Evolutionary conservation across 1,140 invertebrate genomes (phyloP), one percentile per base, ranked within the genome.

Genomic region (Bombyx mandarina): DNA sequence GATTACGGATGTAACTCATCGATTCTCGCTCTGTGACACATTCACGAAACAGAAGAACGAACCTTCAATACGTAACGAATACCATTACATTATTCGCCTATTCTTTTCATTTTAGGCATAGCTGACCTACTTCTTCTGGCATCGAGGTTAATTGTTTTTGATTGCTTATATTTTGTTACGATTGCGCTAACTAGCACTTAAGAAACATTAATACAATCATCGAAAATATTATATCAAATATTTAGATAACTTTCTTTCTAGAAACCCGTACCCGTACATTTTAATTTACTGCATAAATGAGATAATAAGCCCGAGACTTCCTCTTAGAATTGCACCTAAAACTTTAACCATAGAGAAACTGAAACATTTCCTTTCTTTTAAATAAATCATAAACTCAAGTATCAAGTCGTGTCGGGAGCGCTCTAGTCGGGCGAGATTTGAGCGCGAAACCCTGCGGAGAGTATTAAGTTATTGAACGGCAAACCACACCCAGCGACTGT

Each of bases 381-480:
- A 51, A 51, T 35, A 51, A 51, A 51, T 35, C 26, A 52, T 63
- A 65, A 65, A 50, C 12, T 9, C 54, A 68, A 77, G 67, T 68
- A 78, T 73, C 81, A 81, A 77, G 63, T 58, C 45, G 8, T 7
- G n/a, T 63, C 54, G 52, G 56, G 65, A 78, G 66, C 67, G 52
- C 62, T 83, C 71, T 56, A 76, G 54, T 49, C 60, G 60, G 73
- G 76, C 71, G 80, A 84, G 83, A 86, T 86, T 86, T 86, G 73
- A 86, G 73, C 81, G 73, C 79, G 83, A 83, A 84, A 84, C 79
- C 81, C 78, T 85, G 82, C 76, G 75, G 71, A 79, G 76, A 79
- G 82, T 85, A 82, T 83, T 83, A 84, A 83, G 81, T 85, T 85
- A 86, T 86, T 80, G 82, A 85, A 85, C 82, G 82, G 82, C 83